phyloP scores from a whole-genome alignment of 2,113 vertebrate genomes.

The Puntigrus tetrazona region DNA sequence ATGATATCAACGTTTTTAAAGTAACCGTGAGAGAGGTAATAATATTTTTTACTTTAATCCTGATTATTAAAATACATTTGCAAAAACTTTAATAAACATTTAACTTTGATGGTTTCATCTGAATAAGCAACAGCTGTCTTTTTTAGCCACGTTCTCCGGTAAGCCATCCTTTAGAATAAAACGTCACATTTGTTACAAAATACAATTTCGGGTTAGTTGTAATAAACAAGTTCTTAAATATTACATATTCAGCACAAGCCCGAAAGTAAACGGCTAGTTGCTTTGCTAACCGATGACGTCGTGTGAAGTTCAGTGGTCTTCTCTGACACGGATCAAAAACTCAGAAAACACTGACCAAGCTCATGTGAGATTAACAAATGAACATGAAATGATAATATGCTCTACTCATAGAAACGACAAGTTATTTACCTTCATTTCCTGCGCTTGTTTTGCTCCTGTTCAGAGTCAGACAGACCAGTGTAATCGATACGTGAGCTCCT shows the following conservation, averaged over 20 bases:
- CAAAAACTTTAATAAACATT: background rate
- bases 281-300: background rate
- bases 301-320: conserved; percentile 42
- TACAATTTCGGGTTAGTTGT: background rate
- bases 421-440: background rate
- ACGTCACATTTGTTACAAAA: background rate
- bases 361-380: background rate
- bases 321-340: background rate
- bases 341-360: background rate
- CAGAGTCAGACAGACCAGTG: conserved; percentile 22
- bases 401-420: background rate
- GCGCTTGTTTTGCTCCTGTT: background rate
- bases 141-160: background rate
- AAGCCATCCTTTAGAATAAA: background rate
- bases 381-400: background rate
- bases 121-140: background rate
- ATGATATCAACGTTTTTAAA: background rate
- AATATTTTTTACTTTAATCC: background rate
- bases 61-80: background rate
- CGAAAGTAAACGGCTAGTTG: background rate
- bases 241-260: background rate
- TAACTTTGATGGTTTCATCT: no score
- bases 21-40: background rate
- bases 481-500: conserved; percentile 10
- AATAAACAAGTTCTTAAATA: background rate